Evolutionary conservation across 2,797 vertebrate species (phyloP).

Genomic region (Siniperca obscura): DNA sequence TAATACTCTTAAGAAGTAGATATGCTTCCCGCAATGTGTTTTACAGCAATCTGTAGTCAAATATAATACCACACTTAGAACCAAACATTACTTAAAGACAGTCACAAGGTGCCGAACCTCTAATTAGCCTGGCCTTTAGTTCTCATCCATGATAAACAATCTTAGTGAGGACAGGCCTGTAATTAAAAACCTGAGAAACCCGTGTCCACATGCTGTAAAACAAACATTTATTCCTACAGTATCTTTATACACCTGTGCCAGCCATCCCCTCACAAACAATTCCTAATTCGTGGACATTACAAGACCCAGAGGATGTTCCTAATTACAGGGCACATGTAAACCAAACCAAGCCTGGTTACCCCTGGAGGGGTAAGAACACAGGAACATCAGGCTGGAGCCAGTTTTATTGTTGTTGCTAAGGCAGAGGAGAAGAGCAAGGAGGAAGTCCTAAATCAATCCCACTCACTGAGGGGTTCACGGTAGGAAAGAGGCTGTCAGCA

Average conservation of each 20-base stretch:
- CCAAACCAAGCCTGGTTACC: slow-evolving; percentile 66
- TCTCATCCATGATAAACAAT: slow-evolving; percentile 62
- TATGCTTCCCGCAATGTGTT: slow-evolving; percentile 17
- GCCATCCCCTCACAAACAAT: slow-evolving; percentile 63
- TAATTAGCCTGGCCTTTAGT: slow-evolving; percentile 63
- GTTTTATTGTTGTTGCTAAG: slow-evolving; percentile 76
- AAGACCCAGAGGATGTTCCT: slow-evolving; percentile 76
- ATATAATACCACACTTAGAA: slow-evolving; percentile 30
- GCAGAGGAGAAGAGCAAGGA: slow-evolving; percentile 68
- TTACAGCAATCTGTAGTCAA: slow-evolving; percentile 30
- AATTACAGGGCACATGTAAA: slow-evolving; percentile 77
- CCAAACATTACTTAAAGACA: slow-evolving; percentile 45
- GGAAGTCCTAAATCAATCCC: slow-evolving; percentile 84
- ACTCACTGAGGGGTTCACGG: slow-evolving; percentile 71
- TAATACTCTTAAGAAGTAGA: not conserved
- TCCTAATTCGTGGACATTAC: slow-evolving; percentile 72
- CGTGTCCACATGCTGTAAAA: slow-evolving; percentile 45
- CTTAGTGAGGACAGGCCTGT: slow-evolving; percentile 44
- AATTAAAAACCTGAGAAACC: slow-evolving; percentile 66
- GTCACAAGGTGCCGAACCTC: slow-evolving; percentile 60
- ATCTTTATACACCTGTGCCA: slow-evolving; percentile 35
- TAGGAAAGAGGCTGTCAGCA: slow-evolving; percentile 76
- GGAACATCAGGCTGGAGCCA: slow-evolving; percentile 71
- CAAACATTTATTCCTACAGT: slow-evolving; percentile 41
- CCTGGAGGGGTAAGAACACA: slow-evolving; percentile 68